These are phyloP conservation scores for Drosophila rubida DNA, from an alignment of 2,888 invertebrate genomes.

Conservation along the genomic window DNA sequence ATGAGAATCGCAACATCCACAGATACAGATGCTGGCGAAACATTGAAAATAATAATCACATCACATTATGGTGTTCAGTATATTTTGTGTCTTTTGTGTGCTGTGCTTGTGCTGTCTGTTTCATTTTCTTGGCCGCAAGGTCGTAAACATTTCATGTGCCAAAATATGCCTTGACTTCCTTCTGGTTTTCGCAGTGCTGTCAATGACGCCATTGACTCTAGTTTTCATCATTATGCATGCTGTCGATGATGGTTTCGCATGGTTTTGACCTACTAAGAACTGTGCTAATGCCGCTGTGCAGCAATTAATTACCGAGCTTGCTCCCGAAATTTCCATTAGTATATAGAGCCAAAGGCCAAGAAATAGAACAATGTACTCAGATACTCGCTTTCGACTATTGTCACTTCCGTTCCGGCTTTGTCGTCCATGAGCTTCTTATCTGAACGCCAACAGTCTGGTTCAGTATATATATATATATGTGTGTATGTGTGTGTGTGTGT, in stretches of 20 bases:
- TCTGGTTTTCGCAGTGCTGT: constrained; percentile 34
- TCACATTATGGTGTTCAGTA: background rate
- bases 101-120: background rate
- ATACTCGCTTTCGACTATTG: constrained; percentile 50
- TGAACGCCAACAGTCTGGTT: constrained; percentile 1
- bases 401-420: constrained; percentile 53
- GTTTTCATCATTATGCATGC: constrained; percentile 16
- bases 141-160: constrained; percentile 57
- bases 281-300: background rate
- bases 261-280: constrained; percentile 63
- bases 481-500: background rate
- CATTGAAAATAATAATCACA: constrained; percentile 9
- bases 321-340: constrained; percentile 41
- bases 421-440: constrained; percentile 47
- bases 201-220: constrained; percentile 37
- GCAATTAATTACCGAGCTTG: constrained; percentile 18
- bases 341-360: background rate
- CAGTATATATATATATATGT: background rate
- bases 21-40: constrained; percentile 22
- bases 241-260: constrained; percentile 25
- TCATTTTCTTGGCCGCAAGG: constrained; percentile 45
- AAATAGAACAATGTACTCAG: constrained; percentile 6
- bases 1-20: constrained; percentile 6
- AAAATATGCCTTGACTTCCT: constrained; percentile 60
- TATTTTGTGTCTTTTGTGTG: constrained; percentile 4